Base-by-base conservation (phyloP, 2,797 vertebrate species). In the Bradypodion pumilum region DNA sequence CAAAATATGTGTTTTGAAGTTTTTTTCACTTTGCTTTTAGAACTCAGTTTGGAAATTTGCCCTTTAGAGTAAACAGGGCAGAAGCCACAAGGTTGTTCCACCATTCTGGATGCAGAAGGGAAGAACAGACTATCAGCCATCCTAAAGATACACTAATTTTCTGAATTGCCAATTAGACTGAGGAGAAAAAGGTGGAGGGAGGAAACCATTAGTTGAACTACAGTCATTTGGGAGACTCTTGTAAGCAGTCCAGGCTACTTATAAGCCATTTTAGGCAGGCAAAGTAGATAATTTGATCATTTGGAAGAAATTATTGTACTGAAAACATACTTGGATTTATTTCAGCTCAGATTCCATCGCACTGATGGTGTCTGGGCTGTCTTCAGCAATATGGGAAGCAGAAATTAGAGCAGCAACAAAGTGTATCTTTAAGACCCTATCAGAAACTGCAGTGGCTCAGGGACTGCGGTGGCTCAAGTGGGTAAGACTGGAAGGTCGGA, bases 1-100 rank as follows among this genome's bases (percentile, higher is more conserved):
- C 86, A 35, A 40, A 69, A 62, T 46, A 44, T 68, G 49, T 65
- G 68, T 85, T 75, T 69, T 60, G 25, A 68, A 76, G 29, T 75
- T 80, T 12, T 25, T 68, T 77, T 27, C n/a, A 44, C 44, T 59
- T 74, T 79, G 62, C 4, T 16, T 65, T 79, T 56, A 29, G n/a
- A 78, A 81, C 35, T 35, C 29, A 78, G 29, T 82, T 49, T 63
- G 27, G 19, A 44, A 0, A 37, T 80, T 60, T 79, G 60, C 19
- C 7, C 1, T 7, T 52, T 4, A 56, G 13, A 56, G 52, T 2
- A 56, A 3, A 56, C 52, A 56, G 52, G 52, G 52, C 52, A 56
- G 15, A 56, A 56, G 52, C 52, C 21, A 16, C 19, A 21, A 19
- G 52, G 52, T 19, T 5, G 6, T 5, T 56, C 19, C 13, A 19